Evolutionary conservation across 2,113 vertebrate genomes (phyloP), one percentile per base, ranked within the genome.

Genomic region (Eretmochelys imbricata): DNA sequence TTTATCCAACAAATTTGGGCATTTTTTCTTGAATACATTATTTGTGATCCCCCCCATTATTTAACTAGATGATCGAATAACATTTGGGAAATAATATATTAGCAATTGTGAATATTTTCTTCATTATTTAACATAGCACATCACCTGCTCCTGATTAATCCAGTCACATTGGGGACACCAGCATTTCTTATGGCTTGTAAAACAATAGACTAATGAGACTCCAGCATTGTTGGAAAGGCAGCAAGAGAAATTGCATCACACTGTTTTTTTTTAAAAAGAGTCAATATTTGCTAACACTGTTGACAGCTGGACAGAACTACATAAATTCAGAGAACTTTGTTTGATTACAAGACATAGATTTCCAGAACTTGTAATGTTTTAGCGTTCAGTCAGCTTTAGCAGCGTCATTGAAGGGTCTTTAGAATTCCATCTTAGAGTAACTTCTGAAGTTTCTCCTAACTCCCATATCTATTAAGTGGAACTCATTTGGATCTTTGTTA

Each of bases 1-100:
- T 98, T 97, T 96, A 97, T 92, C 94, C 90, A 85, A 96, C 31
- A 95, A 69, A 80, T 95, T 95, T 93, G 95, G 79, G 81, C 85
- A 59, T 87, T 94, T 93, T 97, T 95, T 65, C 62, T 86, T 92
- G 94, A 97, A 95, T 94, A 95, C 55, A 95, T 96, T 94, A 95
- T 42, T 8, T 81, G 62, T 35, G 8, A 76, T 82, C 85, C 94
- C 93, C 95, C 76, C 29, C 94, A 95, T 96, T 97, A 95, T 95
- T 97, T 86, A 92, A 83, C 82, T 89, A 82, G 82, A 94, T 80
- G 65, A 89, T 90, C 46, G 51, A 95, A 93, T 92, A 95, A 92
- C 79, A 93, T 93, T 94, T 96, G 51, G 75, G 88, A 80, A 92
- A 95, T 55, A 80, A 92, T 91, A 89, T 96, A 29, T 93, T 94